A percentile compares a stretch with the other conserved stretches of the same genome.
Evolutionary conservation across 2,888 invertebrate genomes (phyloP).

Genomic region (Drosophila silvestris): DNA sequence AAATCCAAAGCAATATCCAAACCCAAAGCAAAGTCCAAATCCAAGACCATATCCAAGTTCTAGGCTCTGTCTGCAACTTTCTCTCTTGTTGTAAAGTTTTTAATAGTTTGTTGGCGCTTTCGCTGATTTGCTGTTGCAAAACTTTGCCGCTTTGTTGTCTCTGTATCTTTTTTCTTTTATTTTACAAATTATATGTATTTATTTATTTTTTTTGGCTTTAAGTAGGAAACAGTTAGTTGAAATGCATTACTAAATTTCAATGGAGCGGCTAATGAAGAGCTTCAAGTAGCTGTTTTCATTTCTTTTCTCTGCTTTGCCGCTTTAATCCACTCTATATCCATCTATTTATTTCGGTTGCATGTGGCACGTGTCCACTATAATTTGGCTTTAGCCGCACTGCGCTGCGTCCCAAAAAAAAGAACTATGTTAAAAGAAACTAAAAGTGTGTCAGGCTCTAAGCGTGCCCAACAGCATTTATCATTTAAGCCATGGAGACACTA

Average conservation of each 20-base stretch:
- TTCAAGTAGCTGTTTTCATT: constrained; percentile 32
- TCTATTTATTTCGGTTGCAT: constrained; percentile 45
- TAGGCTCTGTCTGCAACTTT: constrained; percentile 56
- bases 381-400: constrained; percentile 69
- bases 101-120: constrained; percentile 79
- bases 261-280: constrained; percentile 43
- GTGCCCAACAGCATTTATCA: constrained; percentile 54
- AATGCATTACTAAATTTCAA: constrained; percentile 41
- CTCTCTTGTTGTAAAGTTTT: constrained; percentile 76
- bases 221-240: constrained; percentile 5
- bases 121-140: constrained; percentile 73
- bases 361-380: constrained; percentile 75
- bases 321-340: background rate
- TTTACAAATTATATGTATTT: background rate
- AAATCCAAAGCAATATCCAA: constrained; percentile 35
- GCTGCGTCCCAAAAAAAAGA: constrained; percentile 21
- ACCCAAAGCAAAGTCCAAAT: constrained; percentile 27
- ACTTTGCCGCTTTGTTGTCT: constrained; percentile 52
- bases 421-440: constrained; percentile 48
- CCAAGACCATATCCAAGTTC: constrained; percentile 61
- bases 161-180: constrained; percentile 7
- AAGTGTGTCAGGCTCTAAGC: constrained; percentile 59
- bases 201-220: constrained; percentile 25
- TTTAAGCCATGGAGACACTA: constrained; percentile 28
- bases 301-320: background rate